Conservation (phyloP, 2,888 invertebrate species). For the Mesodorylaimus sp. region DNA sequence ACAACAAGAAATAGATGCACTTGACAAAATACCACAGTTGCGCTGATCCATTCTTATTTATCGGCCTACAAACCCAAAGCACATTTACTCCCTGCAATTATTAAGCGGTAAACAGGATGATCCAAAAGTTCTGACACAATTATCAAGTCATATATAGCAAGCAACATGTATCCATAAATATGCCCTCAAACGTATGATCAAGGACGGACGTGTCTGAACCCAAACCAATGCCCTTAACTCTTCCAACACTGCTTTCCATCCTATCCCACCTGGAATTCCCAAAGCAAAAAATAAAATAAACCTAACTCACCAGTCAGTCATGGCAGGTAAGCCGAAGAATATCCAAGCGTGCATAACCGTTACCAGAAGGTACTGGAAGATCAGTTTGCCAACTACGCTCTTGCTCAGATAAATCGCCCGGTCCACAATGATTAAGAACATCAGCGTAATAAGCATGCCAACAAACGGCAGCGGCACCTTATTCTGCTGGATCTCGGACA, state of each 20-base stretch:
- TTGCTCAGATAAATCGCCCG: constrained; percentile 83
- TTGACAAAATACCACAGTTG: constrained; percentile 94
- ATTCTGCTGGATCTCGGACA: constrained; percentile 29
- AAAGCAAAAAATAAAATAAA: too few relatives aligned
- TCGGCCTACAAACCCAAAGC: constrained; percentile 44
- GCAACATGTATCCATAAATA: too few relatives aligned
- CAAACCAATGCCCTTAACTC: too few relatives aligned
- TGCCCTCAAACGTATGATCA: too few relatives aligned
- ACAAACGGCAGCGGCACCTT: constrained; percentile 73
- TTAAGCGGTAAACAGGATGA: too few relatives aligned
- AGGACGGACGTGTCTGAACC: too few relatives aligned
- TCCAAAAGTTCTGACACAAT: too few relatives aligned
- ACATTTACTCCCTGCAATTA: too few relatives aligned
- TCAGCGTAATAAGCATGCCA: constrained; percentile 83
- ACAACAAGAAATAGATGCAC: constrained; percentile 80
- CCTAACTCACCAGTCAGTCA: too few relatives aligned
- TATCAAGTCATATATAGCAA: too few relatives aligned
- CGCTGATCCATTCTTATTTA: constrained; percentile 63
- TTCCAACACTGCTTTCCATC: too few relatives aligned
- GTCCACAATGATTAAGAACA: constrained; percentile 79
- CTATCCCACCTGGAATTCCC: too few relatives aligned
- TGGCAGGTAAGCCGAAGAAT: constrained; percentile 81
- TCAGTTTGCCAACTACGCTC: constrained; percentile 54
- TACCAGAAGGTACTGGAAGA: constrained; percentile 73
- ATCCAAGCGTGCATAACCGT: constrained; percentile 86